Conservation (phyloP, 2,113 vertebrate genomes). For the Leucoraja erinaceus region DNA sequence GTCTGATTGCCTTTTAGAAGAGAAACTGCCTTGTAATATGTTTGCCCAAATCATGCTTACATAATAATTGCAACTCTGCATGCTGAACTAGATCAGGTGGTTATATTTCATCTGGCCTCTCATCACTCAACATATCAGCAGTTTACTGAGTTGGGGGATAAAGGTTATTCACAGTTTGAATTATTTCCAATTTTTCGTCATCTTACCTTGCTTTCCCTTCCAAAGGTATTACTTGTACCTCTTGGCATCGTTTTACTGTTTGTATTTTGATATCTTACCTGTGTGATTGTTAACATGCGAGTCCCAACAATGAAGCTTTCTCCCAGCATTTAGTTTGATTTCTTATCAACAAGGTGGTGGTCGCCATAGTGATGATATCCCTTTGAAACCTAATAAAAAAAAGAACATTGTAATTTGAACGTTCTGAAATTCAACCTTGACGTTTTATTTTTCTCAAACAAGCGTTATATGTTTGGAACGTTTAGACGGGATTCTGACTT, state of each 20-base stretch:
- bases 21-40: too few relatives aligned
- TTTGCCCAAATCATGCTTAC: not conserved
- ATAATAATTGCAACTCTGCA: not conserved
- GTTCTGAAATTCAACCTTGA: too few relatives aligned
- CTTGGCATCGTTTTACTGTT: not conserved
- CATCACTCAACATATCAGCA: too few relatives aligned
- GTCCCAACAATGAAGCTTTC: not conserved
- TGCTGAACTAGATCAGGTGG: not conserved
- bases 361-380: too few relatives aligned
- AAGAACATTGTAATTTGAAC: too few relatives aligned
- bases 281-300: not conserved
- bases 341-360: not conserved
- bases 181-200: not conserved
- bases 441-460: too few relatives aligned
- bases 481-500: too few relatives aligned
- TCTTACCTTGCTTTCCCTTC: not conserved
- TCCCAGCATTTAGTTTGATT: not conserved
- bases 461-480: too few relatives aligned
- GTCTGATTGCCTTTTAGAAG: not conserved
- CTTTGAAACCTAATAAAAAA: too few relatives aligned
- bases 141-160: not conserved
- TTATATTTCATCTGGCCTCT: too few relatives aligned
- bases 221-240: not conserved
- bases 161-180: not conserved
- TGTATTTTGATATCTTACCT: not conserved